Evolutionary conservation across 1,140 invertebrate genomes (phyloP), one percentile per base, ranked within the genome.

Genomic region (Papilio dardanus): DNA sequence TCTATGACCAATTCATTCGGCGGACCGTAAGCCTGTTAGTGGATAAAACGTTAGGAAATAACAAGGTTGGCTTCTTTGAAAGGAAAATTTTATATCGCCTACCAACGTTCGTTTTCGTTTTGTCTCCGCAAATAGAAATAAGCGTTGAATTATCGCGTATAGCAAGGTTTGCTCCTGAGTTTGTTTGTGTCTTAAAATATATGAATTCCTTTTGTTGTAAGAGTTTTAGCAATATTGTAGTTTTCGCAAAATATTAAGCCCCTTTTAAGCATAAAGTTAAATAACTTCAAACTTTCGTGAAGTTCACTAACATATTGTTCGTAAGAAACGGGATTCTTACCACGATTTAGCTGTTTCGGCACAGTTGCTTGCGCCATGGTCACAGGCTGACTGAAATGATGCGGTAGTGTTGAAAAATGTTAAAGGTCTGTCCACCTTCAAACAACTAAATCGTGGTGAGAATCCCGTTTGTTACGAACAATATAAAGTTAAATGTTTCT

Each of bases 71-170:
- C 2, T 46, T 21, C 21, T 40, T 71, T 40, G 24, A 21, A 42
- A 71, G 24, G 69, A 77, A 71, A 71, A 46, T 46, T 71, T 71
- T 50, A 71, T 71, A 28, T 31, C 24, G 40, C 14, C n/a, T 10
- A 50, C 14, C 40, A 71, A 71, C 40, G 37, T 71, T 46, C 42
- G 24, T 40, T 21, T 75, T 74, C 65, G 78, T 77, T 76, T 77
- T 78, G 77, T 40, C 21, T 58, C 24, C 21, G 21, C 54, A 58
- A 58, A 8, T 5, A 58, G 54, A 62, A 62, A 69, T 78, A 80
- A 75, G 74, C 42, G 75, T 79, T 75, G 80, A 83, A 82, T 86
- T 84, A 86, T 84, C 81, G 77, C 76, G 76, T 79, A 82, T 54
- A 24, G 7, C 35, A n/a, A n/a, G 7, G 42, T 42, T 14, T 0